phyloP scores from a whole-genome alignment of 2,113 vertebrate genomes.

The Eira barbara region DNA sequence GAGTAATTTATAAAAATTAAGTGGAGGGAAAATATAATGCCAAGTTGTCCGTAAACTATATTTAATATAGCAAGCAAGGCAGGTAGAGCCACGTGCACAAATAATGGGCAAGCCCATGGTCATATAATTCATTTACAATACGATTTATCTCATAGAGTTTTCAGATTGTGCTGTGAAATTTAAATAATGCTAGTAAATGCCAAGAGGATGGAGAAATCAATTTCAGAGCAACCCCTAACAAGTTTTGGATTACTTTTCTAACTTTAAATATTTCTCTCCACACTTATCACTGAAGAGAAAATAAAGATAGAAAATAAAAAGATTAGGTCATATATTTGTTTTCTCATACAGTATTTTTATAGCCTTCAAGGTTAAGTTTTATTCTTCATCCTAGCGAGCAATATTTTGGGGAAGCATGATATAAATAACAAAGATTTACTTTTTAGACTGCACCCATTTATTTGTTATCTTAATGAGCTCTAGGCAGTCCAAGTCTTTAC shows the following conservation, averaged over 20 bases:
- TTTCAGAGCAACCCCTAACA: slow-evolving; percentile 50
- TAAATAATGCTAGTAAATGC: slow-evolving; percentile 54
- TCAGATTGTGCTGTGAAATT: slow-evolving; percentile 34
- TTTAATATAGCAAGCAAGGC: slow-evolving; percentile 5
- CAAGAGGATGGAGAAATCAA: slow-evolving; percentile 33
- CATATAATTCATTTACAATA: slow-evolving; percentile 43
- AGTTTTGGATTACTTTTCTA: slow-evolving; percentile 38
- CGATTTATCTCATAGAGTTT: slow-evolving; percentile 17
- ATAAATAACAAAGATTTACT: neutral
- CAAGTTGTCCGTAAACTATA: slow-evolving; percentile 9
- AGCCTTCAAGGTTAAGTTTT: neutral
- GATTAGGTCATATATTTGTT: neutral
- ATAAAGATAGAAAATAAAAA: neutral
- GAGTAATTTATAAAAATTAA: neutral
- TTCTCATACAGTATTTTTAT: neutral
- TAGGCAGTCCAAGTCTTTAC: neutral
- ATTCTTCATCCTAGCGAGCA: neutral
- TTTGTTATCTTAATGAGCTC: neutral
- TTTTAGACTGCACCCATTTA: slow-evolving; percentile 23
- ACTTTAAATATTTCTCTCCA: slow-evolving; percentile 39
- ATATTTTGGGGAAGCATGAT: neutral
- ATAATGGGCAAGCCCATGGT: neutral
- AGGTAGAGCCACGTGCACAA: neutral
- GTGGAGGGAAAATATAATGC: neutral
- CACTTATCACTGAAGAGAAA: slow-evolving; percentile 37